Base-by-base conservation (phyloP, 2,797 vertebrate genomes). In the Sebastes elongatus region DNA sequence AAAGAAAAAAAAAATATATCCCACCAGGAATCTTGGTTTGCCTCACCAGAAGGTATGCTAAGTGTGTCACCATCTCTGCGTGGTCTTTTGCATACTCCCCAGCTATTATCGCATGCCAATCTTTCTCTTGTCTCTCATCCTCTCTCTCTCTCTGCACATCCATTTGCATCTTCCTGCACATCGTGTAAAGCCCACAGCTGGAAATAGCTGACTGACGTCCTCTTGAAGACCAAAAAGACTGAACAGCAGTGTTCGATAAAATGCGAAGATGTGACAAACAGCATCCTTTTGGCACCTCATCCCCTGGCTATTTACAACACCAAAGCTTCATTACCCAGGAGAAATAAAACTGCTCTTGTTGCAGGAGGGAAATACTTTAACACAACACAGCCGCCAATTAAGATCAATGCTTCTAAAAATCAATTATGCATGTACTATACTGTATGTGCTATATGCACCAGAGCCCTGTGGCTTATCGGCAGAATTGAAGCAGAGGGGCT, bases 311-410 rank as follows among this genome's bases (percentile, higher is more conserved):
- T 76, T 81, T 60, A 55, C 57, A 67, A 61, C 49, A 46, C 32
- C 32, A 62, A 46, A 56, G 81, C 78, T 75, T 84, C 49, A 73
- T 80, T 89, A 77, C 56, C 8, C 30, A 57, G 27, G 35, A 35
- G 20, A 42, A 76, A 73, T 23, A 53, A 30, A 71, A 60, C 20
- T 42, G 2, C 25, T 55, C 27, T 57, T 68, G 53, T 61, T 6
- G n/a, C 82, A 80, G 60, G 69, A 72, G 75, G 65, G 33, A 55
- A 83, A 63, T 22, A 20, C 59, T 72, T 63, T 56, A 65, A 74
- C 56, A 80, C 28, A 84, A 76, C 28, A 30, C 35, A 73, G 56
- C 56, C 81, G 38, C 60, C 81, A 80, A 83, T 86, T 91, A 86
- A 53, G 65, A 87, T 83, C 71, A 81, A 64, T 79, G 4, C 13